Evolutionary conservation across 2,113 vertebrate genomes (phyloP).

Genomic region (Hystrix brachyura): DNA sequence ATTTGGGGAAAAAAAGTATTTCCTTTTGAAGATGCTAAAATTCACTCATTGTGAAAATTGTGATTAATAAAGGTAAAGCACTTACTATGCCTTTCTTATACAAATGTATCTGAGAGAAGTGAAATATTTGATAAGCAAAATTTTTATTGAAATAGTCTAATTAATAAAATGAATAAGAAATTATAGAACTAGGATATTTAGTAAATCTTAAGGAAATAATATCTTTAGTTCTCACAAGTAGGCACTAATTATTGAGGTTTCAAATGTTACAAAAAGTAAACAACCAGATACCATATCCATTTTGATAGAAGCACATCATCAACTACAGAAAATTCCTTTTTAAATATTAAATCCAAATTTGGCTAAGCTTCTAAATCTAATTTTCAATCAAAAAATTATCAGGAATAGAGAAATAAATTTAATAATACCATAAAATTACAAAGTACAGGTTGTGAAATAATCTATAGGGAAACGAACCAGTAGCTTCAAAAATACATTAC

Average conservation of each 20-base stretch:
- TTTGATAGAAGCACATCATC: not conserved
- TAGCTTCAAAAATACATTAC: not conserved
- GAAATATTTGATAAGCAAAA: not conserved
- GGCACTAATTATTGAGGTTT: not conserved
- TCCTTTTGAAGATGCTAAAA: not conserved
- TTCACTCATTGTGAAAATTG: not conserved
- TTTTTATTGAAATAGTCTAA: not conserved
- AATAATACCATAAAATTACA: not conserved
- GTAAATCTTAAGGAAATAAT: slow-evolving; percentile 6
- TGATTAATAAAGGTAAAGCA: not conserved
- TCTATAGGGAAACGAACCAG: not conserved
- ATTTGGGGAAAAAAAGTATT: not conserved
- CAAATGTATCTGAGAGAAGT: not conserved
- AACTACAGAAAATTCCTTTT: not conserved
- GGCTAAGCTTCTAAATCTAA: not conserved
- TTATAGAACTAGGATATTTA: not conserved
- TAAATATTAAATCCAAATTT: not conserved
- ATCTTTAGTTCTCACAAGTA: not conserved
- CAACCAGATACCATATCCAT: not conserved
- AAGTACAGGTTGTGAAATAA: slow-evolving; percentile 7
- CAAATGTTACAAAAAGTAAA: not conserved
- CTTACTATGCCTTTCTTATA: not conserved
- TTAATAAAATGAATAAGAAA: not conserved
- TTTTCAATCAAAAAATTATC: not conserved
- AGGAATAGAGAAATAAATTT: not conserved